Evolutionary conservation across 2,888 invertebrate genomes (phyloP).

Genomic region (Andrena marginata): DNA sequence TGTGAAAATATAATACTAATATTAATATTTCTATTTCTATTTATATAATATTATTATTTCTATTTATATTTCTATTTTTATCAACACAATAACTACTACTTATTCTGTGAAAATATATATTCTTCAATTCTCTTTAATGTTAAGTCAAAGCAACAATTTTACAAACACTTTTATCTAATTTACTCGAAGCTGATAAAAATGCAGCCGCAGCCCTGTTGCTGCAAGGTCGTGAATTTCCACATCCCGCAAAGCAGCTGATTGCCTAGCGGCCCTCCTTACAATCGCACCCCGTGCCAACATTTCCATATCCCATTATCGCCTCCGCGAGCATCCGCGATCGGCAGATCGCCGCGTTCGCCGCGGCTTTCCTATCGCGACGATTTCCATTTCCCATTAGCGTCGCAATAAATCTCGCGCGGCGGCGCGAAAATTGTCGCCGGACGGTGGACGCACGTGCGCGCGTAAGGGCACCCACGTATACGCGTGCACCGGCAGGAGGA

Average conservation of each 20-base stretch:
- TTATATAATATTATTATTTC: too few species aligned
- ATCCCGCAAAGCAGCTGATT: not conserved
- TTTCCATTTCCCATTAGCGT: conserved; percentile 21
- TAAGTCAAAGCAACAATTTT: too few species aligned
- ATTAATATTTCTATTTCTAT: too few species aligned
- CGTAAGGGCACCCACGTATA: not conserved
- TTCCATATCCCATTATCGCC: conserved; percentile 12
- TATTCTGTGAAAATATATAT: too few species aligned
- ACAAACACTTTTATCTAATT: too few species aligned
- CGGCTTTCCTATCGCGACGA: not conserved
- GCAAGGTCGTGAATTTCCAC: too few species aligned
- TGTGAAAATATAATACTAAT: too few species aligned
- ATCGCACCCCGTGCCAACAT: not conserved
- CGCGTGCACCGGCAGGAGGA: not conserved
- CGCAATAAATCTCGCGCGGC: conserved; percentile 25
- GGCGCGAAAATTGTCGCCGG: conserved; percentile 47
- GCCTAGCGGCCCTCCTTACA: not conserved
- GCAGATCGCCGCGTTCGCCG: not conserved
- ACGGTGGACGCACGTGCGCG: conserved; percentile 45
- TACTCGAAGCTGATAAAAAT: too few species aligned
- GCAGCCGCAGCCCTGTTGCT: too few species aligned
- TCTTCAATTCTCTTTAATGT: too few species aligned
- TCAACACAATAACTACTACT: too few species aligned
- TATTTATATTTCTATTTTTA: too few species aligned
- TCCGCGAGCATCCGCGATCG: not conserved